Base-by-base conservation (phyloP, 2,113 vertebrate species). In the Oxyruncus cristatus region DNA sequence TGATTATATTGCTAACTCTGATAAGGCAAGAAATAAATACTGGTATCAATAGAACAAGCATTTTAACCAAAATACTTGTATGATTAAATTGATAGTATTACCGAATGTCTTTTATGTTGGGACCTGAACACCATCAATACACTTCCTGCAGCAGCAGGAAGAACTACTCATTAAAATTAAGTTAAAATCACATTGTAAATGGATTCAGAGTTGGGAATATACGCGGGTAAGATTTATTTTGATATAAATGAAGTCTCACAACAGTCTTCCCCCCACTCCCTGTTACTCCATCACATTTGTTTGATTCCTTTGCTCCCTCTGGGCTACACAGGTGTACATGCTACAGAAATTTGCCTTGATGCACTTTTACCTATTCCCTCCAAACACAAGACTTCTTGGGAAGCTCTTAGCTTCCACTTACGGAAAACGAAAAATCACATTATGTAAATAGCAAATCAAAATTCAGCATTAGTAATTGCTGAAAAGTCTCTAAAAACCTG, bases 381-480 rank as follows among this genome's bases (percentile, higher is more conserved):
- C 35, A 74, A 94, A 83, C 55, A 68, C 24, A 35, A 65, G 84
- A 65, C 16, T 71, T 93, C 68, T 93, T 20, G 82, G 92, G 85
- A 93, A 92, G 52, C 67, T 92, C 68, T 92, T 71, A 62, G 39
- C 81, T 73, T 87, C 70, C 92, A 84, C 94, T 93, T 91, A 70
- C 3, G 68, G 63, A 30, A 63, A 42, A 56, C 52, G 32, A 77
- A 83, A 88, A 83, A 75, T 87, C 73, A 74, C 50, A 80, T 95
- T 95, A 96, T 77, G 87, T 82, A 90, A 97, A 95, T 87, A 49
- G 20, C 1, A 94, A 77, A 81, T 94, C 79, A 94, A 97, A 92
- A 95, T 76, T 88, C 92, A 93, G 49, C 58, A 73, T 82, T 65
- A 79, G 62, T 88, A 93, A 91, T 52, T 89, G 41, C 63, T 92